Evolutionary conservation across 1,140 invertebrate genomes (phyloP), one percentile per base, ranked within the genome.

Genomic region (Drosophila kepulauana): DNA sequence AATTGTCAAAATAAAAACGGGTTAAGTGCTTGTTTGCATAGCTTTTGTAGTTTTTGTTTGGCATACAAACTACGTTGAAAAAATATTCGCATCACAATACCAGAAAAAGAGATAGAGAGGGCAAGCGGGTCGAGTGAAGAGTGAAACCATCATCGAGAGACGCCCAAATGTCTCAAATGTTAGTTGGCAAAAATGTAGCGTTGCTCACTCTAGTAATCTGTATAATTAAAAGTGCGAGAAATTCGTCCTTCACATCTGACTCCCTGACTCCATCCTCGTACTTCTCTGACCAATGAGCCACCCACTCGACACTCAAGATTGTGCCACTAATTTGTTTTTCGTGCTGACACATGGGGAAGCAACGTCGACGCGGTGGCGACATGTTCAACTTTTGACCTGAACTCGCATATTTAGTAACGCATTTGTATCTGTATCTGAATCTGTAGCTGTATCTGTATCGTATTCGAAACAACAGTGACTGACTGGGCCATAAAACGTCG

Each of bases 11-110:
- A 82, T 86, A 82, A 78, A 86, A 78, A 73, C 67, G 79, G 79
- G 82, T 87, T 86, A 86, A 86, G 79, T 87, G 82, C 79, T 86
- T 87, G 79, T 87, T 87, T 86, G 82, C 82, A 86, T 86, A 82
- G 68, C 61, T 86, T 76, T 86, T 64, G 63, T 76, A 62, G 64
- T 67, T 75, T 67, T 75, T 77, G 46, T 51, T 61, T 67, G 51
- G 8, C 51, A 57, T 11, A 35, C 33, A 15, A 57, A 45, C 41
- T 63, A 20, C 38, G 15, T 28, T 16, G 33, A 56, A 33, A 51
- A 33, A 54, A 58, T 65, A 72, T 57, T 43, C 54, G 45, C 49
- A 73, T 59, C 63, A 73, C 70, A 73, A 67, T 61, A 58, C 38
- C 33, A 67, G 11, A 28, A 30, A 56, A 4, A 51, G 4, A 20